phyloP scores from a whole-genome alignment of 2,113 vertebrate genomes.

The Chrysemys picta region DNA sequence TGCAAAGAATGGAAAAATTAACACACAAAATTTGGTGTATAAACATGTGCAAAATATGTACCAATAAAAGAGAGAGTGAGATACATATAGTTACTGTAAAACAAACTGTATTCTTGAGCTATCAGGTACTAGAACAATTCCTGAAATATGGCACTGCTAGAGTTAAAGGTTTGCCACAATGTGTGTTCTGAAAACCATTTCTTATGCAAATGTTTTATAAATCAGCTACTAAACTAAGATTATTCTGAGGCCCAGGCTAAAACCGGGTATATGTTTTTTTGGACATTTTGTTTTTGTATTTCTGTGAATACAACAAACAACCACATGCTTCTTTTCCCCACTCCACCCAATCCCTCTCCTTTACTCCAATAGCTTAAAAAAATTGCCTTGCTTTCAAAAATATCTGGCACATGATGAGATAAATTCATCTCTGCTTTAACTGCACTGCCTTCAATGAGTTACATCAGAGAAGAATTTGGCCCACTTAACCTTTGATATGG shows the following conservation, averaged over 20 bases:
- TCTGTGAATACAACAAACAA: not conserved
- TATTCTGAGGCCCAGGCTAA: constrained; percentile 35
- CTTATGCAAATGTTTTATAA: constrained; percentile 60
- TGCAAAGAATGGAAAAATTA: constrained; percentile 44
- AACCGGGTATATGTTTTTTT: not conserved
- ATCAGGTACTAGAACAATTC: constrained; percentile 50
- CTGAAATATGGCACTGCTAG: not conserved
- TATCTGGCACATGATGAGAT: constrained; percentile 10
- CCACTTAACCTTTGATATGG: constrained; percentile 18
- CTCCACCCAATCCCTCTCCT: not conserved
- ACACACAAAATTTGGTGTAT: constrained; percentile 34
- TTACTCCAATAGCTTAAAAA: not conserved
- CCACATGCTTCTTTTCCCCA: not conserved
- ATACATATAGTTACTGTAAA: constrained; percentile 64
- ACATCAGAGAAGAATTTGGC: constrained; percentile 39
- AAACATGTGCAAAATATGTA: constrained; percentile 58
- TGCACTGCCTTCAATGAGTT: constrained; percentile 39
- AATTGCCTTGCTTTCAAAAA: constrained; percentile 31
- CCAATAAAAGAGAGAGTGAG: constrained; percentile 44
- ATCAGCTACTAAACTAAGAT: constrained; percentile 29
- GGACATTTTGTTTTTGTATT: not conserved
- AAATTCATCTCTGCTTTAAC: constrained; percentile 29
- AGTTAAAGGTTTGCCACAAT: constrained; percentile 55
- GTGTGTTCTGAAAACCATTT: constrained; percentile 69
- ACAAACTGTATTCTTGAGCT: constrained; percentile 52